phyloP scores from a whole-genome alignment of 2,888 invertebrate species.

The Anorthoa munda region DNA sequence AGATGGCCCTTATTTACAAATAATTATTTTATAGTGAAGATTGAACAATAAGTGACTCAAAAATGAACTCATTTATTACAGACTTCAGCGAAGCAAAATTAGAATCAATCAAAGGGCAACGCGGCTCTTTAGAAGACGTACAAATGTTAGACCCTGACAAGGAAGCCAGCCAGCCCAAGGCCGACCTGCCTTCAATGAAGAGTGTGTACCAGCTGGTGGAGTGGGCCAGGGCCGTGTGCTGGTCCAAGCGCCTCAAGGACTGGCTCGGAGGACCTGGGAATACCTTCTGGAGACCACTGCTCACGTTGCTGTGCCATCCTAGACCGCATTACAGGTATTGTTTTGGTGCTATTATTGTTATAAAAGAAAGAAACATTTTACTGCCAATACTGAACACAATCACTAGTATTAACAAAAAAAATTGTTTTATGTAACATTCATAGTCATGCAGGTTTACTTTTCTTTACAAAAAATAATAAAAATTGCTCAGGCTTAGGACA shows the following conservation, averaged over 20 bases:
- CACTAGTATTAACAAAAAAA: too few species aligned
- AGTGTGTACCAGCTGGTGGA: constrained; percentile 91
- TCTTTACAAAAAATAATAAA: too few species aligned
- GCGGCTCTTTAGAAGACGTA: constrained; percentile 75
- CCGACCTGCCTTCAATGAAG: constrained; percentile 78
- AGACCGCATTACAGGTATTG: constrained; percentile 82
- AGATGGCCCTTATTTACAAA: too few species aligned
- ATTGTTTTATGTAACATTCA: too few species aligned
- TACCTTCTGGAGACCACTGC: constrained; percentile 96
- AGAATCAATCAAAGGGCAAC: constrained; percentile 75
- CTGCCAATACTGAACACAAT: too few species aligned
- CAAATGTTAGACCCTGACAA: constrained; percentile 78
- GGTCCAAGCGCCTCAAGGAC: constrained; percentile 95
- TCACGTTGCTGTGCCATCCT: constrained; percentile 94
- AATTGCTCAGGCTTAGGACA: too few species aligned
- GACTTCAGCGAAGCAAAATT: constrained; percentile 85
- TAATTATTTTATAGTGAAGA: too few species aligned
- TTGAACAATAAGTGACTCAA: too few species aligned
- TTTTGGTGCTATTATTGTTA: too few species aligned
- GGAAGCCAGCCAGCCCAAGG: constrained; percentile 64
- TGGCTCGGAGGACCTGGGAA: constrained; percentile 97
- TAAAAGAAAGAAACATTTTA: too few species aligned
- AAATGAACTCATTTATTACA: constrained; percentile 54
- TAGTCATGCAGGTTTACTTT: too few species aligned
- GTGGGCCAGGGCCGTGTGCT: constrained; percentile 95